phyloP scores from a whole-genome alignment of 2,888 invertebrate genomes.

The Dorcus parallelipipedus region DNA sequence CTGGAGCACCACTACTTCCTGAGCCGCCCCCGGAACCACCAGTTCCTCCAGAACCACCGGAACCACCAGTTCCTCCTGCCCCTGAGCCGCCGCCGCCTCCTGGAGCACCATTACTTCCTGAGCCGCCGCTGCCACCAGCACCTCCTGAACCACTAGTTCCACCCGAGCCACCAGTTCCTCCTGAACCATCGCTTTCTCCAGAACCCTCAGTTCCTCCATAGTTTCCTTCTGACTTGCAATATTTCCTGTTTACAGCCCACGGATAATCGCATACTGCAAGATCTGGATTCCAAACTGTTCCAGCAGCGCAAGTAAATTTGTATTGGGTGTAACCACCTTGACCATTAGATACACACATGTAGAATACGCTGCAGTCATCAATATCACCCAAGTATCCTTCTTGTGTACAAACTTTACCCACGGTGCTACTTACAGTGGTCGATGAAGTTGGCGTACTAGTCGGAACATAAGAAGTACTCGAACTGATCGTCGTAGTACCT shows the following conservation, averaged over 20 bases:
- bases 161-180: constrained; percentile 2
- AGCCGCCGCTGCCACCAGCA: constrained; percentile 1
- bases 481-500: background rate
- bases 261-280: constrained; percentile 70
- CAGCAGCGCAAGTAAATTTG: constrained; percentile 70
- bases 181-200: background rate
- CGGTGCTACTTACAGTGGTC: constrained; percentile 7
- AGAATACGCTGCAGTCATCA: constrained; percentile 70
- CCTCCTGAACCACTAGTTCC: constrained; percentile 6
- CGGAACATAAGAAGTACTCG: background rate
- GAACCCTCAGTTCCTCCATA: constrained; percentile 4
- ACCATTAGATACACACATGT: constrained; percentile 68
- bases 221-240: constrained; percentile 15
- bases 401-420: constrained; percentile 49
- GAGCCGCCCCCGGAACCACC: constrained; percentile 10
- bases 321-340: constrained; percentile 60
- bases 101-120: background rate
- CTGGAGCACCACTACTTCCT: constrained; percentile 11
- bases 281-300: constrained; percentile 73
- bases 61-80: constrained; percentile 2
- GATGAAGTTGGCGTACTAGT: background rate
- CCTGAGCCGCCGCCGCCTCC: constrained; percentile 5
- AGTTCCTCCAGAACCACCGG: background rate
- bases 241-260: constrained; percentile 45
- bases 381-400: constrained; percentile 72